These are phyloP conservation scores for Argyra leucocephala DNA, from an alignment of 2,888 invertebrate species.

Conservation along the genomic window DNA sequence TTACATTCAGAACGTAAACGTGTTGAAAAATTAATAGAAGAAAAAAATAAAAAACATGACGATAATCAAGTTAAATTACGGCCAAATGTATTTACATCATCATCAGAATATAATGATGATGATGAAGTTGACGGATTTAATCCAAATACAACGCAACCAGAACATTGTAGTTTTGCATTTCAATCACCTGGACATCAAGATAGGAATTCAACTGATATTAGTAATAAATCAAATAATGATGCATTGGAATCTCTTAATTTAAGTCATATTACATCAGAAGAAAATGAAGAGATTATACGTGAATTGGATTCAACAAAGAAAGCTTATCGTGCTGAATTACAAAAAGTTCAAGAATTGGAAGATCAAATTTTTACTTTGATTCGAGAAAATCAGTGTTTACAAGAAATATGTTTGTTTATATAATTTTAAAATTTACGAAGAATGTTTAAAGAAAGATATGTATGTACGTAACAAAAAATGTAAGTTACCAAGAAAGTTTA, in stretches of 20 bases:
- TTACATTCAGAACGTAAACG: constrained; percentile 52
- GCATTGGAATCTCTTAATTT: constrained; percentile 22
- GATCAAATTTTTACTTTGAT: constrained; percentile 60
- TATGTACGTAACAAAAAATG: no score
- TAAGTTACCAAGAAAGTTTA: no score
- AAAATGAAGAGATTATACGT: constrained; percentile 44
- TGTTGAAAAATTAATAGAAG: constrained; percentile 45
- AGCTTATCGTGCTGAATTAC: constrained; percentile 60
- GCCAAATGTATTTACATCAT: constrained; percentile 17
- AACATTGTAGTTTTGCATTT: constrained; percentile 31
- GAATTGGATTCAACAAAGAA: constrained; percentile 63
- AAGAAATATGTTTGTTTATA: no score
- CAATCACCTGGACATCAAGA: constrained; percentile 26
- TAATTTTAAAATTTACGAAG: no score
- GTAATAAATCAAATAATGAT: constrained; percentile 28
- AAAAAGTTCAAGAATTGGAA: constrained; percentile 63
- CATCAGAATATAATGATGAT: constrained; percentile 14
- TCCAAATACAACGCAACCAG: constrained; percentile 29
- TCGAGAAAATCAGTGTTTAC: no score
- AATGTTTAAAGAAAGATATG: no score
- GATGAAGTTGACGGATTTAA: constrained; percentile 24
- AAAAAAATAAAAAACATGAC: constrained; percentile 26
- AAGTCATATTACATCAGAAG: constrained; percentile 29
- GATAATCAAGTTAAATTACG: constrained; percentile 21
- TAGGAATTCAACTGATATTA: constrained; percentile 36